A percentile compares a stretch with the other conserved stretches of the same genome.
Evolutionary conservation across 2,888 invertebrate species (phyloP).

Genomic region (Calephelis perditalis): DNA sequence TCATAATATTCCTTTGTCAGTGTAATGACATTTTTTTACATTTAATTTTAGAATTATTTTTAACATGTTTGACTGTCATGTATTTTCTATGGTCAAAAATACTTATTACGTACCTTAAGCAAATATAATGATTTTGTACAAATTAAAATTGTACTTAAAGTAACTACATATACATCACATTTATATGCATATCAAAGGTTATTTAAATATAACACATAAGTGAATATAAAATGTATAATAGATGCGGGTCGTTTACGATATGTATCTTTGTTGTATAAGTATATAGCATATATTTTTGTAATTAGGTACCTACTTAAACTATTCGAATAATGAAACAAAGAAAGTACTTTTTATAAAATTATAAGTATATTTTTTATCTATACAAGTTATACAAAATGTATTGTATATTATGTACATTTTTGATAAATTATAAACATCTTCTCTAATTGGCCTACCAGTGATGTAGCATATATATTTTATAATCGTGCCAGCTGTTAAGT

Average conservation of each 20-base stretch:
- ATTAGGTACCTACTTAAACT: no score
- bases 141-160: conserved; percentile 8
- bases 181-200: background rate
- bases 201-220: no score
- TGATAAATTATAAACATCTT: background rate
- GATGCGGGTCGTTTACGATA: no score
- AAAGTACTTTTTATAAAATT: background rate
- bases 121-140: conserved; percentile 1
- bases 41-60: conserved; percentile 5
- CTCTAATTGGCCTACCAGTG: background rate
- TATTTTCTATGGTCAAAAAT: background rate
- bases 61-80: conserved; percentile 9
- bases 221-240: no score
- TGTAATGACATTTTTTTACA: background rate
- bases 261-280: no score
- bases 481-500: conserved; percentile 41
- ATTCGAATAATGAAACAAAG: background rate
- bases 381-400: conserved; percentile 3
- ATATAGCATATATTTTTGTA: no score
- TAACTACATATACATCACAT: conserved; percentile 3
- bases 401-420: conserved; percentile 7
- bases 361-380: background rate
- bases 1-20: conserved; percentile 4
- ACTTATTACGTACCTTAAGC: conserved; percentile 2
- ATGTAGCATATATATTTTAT: background rate